Percentiles rank a stretch among this genome's conserved stretches.
Conservation (phyloP, 2,113 vertebrate genomes). For the Bos taurus region DNA sequence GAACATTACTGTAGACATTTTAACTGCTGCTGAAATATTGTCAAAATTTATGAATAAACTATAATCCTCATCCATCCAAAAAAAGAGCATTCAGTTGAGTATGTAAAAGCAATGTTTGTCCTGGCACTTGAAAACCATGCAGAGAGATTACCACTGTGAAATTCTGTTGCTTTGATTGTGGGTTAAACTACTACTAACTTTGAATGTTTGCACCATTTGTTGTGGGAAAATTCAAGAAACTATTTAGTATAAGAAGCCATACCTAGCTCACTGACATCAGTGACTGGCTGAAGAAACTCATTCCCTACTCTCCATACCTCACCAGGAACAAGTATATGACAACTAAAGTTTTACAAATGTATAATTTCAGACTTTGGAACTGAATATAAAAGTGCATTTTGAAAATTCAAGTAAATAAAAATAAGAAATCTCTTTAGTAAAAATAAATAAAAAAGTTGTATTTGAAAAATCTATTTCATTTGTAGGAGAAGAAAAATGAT, state of each 20-base stretch:
- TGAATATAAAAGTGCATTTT: conserved; percentile 27
- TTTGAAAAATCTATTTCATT: conserved; percentile 52
- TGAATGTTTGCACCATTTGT: conserved; percentile 46
- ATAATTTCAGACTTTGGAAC: conserved; percentile 54
- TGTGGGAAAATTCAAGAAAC: conserved; percentile 47
- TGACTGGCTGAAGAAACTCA: background rate
- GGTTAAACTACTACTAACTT: conserved; percentile 55
- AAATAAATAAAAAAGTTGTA: background rate
- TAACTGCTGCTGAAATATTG: background rate
- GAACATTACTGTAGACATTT: background rate
- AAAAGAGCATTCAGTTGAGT: background rate
- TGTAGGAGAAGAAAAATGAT: background rate
- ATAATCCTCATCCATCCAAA: background rate
- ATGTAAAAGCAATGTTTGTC: background rate
- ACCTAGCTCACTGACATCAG: background rate
- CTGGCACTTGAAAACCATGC: background rate
- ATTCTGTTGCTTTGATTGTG: background rate
- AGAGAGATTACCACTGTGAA: background rate
- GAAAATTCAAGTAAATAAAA: background rate
- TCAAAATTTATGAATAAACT: background rate
- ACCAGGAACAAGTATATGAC: conserved; percentile 41
- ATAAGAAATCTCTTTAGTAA: background rate
- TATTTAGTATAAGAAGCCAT: background rate
- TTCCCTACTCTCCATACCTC: background rate
- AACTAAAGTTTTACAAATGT: background rate